Base-by-base conservation (phyloP, 2,113 vertebrate genomes). In the Gasterosteus nipponicus region DNA sequence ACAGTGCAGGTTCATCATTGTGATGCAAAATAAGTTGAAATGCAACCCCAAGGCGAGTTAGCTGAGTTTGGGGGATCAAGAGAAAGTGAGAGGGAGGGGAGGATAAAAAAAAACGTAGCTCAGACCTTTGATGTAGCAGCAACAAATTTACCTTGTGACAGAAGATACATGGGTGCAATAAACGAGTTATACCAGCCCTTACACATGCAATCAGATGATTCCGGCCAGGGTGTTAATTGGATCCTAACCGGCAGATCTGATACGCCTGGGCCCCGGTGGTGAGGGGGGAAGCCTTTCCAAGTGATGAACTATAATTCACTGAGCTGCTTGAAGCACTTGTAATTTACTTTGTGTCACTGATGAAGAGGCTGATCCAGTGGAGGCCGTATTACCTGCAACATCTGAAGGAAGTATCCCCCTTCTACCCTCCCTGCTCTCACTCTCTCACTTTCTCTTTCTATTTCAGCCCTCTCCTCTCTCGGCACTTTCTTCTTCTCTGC, bases 161-260 rank as follows among this genome's bases (percentile, higher is more conserved):
- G 96, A 97, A 98, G 97, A 98, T 97, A 94, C 96, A 98, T 96
- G 95, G 95, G 94, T 94, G 96, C 95, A 97, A 96, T 98, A 98
- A 98, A 96, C 89, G 95, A 96, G 97, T 97, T 97, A 96, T 96
- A 96, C 95, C 96, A 94, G 96, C 95, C 96, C 92, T 93, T 96
- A 96, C 96, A 96, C 95, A 93, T 94, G 92, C 96, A 96, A 97
- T 98, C 97, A 97, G 97, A 98, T 98, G 97, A 96, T 97, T 97
- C 96, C 95, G 96, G 96, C 98, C 96, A 96, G 96, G 96, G 96
- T 98, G 96, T 98, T 99, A 99, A 99, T 99, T 99, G 97, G 97
- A 98, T 98, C 96, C 97, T 98, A 98, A 98, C 98, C 96, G 96
- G 96, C 96, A 97, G 96, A 99, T 99, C 97, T 98, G 97, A 96